Percentiles rank a stretch among this genome's conserved stretches.
Evolutionary conservation across 2,888 invertebrate genomes (phyloP).

Genomic region (Zeuzera pyrina): DNA sequence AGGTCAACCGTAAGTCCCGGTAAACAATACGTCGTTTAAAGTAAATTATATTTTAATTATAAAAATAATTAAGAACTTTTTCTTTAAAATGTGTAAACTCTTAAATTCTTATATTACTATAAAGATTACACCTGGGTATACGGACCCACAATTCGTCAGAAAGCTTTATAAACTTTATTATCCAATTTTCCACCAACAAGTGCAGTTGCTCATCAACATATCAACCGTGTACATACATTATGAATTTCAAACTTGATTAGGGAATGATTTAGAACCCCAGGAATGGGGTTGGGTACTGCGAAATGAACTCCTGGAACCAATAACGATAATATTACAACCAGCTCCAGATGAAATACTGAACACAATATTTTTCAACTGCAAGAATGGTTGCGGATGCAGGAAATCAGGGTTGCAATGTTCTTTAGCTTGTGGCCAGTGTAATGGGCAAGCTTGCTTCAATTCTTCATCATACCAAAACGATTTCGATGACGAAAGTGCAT

Average conservation of each 20-base stretch:
- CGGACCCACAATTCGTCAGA: too few species aligned
- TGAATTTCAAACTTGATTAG: conserved; percentile 23
- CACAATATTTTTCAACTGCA: conserved; percentile 8
- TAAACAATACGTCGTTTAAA: too few species aligned
- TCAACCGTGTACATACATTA: conserved; percentile 22
- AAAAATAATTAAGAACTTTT: too few species aligned
- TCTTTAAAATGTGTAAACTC: too few species aligned
- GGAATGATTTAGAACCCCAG: conserved; percentile 21
- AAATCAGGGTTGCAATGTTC: conserved; percentile 13
- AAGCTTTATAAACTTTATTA: too few species aligned
- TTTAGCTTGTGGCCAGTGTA: conserved; percentile 12
- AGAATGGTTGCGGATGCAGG: conserved; percentile 8
- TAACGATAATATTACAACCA: too few species aligned
- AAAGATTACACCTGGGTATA: too few species aligned
- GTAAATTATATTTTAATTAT: too few species aligned
- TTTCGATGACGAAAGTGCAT: conserved; percentile 2
- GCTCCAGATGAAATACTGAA: conserved; percentile 5
- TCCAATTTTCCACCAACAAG: too few species aligned
- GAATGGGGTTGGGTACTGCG: conserved; percentile 21
- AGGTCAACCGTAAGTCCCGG: too few species aligned
- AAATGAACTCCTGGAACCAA: conserved; percentile 27
- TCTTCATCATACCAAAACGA: conserved; percentile 3
- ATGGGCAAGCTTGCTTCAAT: conserved; percentile 7
- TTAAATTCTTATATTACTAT: too few species aligned
- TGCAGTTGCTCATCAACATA: conserved; percentile 26